Conservation (phyloP, 2,113 vertebrate species). For the Cromileptes altivelis region DNA sequence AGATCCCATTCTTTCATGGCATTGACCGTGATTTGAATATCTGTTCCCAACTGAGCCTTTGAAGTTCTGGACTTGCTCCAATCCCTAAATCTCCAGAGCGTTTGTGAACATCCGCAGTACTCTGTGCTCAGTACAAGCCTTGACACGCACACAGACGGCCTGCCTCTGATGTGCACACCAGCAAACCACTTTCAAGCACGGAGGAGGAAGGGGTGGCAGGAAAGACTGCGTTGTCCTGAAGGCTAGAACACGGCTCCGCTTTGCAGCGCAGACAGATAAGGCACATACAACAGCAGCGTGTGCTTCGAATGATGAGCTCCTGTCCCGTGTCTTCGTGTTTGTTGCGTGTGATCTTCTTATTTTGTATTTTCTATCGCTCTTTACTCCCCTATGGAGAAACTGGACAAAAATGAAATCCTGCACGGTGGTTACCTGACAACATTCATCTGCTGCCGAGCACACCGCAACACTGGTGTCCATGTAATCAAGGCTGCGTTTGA, state of each 20-base stretch:
- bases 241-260: slow-evolving; percentile 23
- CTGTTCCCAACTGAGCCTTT: slow-evolving; percentile 58
- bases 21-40: slow-evolving; percentile 56
- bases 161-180: slow-evolving; percentile 50
- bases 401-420: slow-evolving; percentile 12
- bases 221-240: slow-evolving; percentile 46
- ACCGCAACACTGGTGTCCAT: neutral
- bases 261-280: slow-evolving; percentile 37
- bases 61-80: slow-evolving; percentile 64
- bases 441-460: slow-evolving; percentile 36
- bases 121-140: slow-evolving; percentile 22
- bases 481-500: slow-evolving; percentile 50
- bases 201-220: slow-evolving; percentile 19
- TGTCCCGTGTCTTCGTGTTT: slow-evolving; percentile 15
- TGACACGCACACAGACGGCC: slow-evolving; percentile 27
- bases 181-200: slow-evolving; percentile 20
- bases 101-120: slow-evolving; percentile 43
- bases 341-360: slow-evolving; percentile 13
- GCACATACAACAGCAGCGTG: neutral
- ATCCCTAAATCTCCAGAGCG: slow-evolving; percentile 59
- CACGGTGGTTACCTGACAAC: slow-evolving; percentile 49
- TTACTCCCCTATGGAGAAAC: slow-evolving; percentile 20
- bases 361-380: slow-evolving; percentile 43
- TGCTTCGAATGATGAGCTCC: slow-evolving; percentile 7
- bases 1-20: slow-evolving; percentile 36